These are phyloP conservation scores for Axea sp. DNA, from an alignment of 2,888 invertebrate genomes.

Conservation along the genomic window DNA sequence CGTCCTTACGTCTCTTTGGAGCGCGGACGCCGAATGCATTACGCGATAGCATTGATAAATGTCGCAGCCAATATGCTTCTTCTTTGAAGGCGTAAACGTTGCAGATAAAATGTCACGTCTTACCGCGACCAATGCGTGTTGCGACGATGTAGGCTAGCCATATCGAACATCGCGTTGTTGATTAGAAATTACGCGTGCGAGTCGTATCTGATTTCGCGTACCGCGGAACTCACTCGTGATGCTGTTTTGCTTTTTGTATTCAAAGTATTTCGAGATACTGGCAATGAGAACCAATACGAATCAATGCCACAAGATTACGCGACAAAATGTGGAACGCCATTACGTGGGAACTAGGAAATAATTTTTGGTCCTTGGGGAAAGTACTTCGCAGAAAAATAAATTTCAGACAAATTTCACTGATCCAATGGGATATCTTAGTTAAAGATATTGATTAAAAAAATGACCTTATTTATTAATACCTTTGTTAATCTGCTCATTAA, in stretches of 20 bases:
- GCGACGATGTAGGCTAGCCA: conserved; percentile 50
- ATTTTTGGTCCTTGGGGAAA: too few species aligned
- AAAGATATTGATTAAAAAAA: too few species aligned
- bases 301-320: not conserved
- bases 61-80: conserved; percentile 30
- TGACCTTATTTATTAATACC: too few species aligned
- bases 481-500: too few species aligned
- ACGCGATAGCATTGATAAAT: conserved; percentile 13
- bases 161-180: conserved; percentile 24
- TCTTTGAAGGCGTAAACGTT: conserved; percentile 17
- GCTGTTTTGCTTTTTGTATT: conserved; percentile 15
- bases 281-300: conserved; percentile 1
- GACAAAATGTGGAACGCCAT: not conserved
- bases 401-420: too few species aligned
- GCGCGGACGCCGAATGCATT: conserved; percentile 16
- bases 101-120: conserved; percentile 43
- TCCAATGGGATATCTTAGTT: too few species aligned
- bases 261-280: conserved; percentile 15
- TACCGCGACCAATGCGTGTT: conserved; percentile 17
- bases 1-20: conserved; percentile 67
- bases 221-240: conserved; percentile 1
- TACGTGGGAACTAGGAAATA: conserved; percentile 25
- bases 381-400: too few species aligned
- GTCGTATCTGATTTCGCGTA: conserved; percentile 38
- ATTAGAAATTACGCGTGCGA: conserved; percentile 27